These are phyloP conservation scores for Myotis pilosus DNA, from an alignment of 2,797 vertebrate genomes.

Conservation along the genomic window DNA sequence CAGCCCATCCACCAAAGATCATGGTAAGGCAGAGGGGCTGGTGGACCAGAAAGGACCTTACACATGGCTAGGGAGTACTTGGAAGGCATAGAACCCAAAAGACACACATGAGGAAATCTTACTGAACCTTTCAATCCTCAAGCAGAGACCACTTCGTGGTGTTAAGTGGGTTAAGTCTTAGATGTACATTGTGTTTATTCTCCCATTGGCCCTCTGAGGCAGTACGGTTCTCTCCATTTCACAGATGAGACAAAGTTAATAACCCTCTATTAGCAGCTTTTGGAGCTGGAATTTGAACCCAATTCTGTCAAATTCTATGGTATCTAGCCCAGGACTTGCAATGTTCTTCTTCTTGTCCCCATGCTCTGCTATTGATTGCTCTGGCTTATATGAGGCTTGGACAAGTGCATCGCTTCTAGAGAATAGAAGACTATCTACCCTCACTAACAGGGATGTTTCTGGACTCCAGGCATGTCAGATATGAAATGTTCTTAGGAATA, in stretches of 20 bases:
- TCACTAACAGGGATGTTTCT: not conserved
- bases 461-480: not conserved
- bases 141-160: not conserved
- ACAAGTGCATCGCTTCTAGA: not conserved
- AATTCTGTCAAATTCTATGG: not conserved
- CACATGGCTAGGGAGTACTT: not conserved
- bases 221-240: not conserved
- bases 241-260: not conserved
- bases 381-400: not conserved
- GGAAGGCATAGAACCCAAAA: not conserved
- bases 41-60: not conserved
- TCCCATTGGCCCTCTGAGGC: not conserved
- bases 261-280: not conserved
- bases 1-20: not conserved
- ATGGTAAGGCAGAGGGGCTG: not conserved
- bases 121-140: not conserved
- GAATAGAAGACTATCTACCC: not conserved
- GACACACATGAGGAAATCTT: not conserved
- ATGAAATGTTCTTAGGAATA: not conserved
- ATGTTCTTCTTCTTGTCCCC: not conserved
- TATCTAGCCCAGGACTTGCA: not conserved
- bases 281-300: not conserved
- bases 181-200: accelerated
- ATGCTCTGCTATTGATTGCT: not conserved
- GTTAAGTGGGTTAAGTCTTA: not conserved